Base-by-base conservation (phyloP, 1,140 invertebrate genomes). In the Cherax quadricarinatus region DNA sequence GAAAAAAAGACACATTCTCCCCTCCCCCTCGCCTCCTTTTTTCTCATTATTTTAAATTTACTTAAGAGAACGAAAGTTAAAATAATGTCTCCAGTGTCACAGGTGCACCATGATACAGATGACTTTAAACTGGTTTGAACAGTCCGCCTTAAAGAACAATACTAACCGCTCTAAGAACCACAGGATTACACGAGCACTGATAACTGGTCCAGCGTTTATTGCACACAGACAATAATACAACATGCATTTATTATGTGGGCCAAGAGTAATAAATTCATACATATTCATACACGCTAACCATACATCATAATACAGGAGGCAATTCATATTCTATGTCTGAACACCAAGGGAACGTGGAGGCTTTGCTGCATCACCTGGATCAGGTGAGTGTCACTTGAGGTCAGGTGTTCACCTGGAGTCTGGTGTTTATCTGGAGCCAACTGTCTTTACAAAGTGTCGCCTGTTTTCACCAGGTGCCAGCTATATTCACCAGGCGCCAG, bases 191-290 rank as follows among this genome's bases (percentile, higher is more conserved):
- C 75, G 53, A 57, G 53, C 53, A 57, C 53, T 57, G 53, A 57
- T 0, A 57, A 78, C 86, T 87, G 70, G 30, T 51, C 75, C 24
- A 41, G 48, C 57, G 86, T 70, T 66, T 82, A 91, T 86, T 82
- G 84, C 78, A 86, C 75, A 85, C 83, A 91, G 81, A 86, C 78
- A 86, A 49, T 81, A 70, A 81, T 91, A 91, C 89, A 84, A 86
- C 82, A 81, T 86, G 83, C 75, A 86, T 66, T 73, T 85, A 91
- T 81, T 51, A 57, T 78, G 30, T 51, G 84, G 75, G 85, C 48
- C 53, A 80, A 79, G 41, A 53, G 62, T 62, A 89, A 24, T 30
- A 24, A 81, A 49, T 57, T 66, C 62, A 66, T 21, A 66, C 21
- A 79, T 53, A 66, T 79, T n/a, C n/a, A 53, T 86, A 86, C 75